Evolutionary conservation across 2,113 vertebrate species (phyloP).

Genomic region (Apus apus): DNA sequence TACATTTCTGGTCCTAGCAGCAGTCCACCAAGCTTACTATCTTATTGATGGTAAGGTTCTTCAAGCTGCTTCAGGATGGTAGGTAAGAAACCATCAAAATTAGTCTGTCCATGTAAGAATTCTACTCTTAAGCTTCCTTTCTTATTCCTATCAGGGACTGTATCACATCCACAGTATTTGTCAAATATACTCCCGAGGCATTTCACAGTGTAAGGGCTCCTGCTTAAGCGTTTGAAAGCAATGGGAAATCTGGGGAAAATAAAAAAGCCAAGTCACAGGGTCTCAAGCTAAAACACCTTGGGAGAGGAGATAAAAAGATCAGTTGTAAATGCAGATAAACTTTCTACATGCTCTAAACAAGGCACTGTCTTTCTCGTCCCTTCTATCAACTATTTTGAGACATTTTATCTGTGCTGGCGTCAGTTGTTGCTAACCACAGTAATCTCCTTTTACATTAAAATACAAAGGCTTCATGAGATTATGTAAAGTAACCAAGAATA

Average conservation of each 20-base stretch:
- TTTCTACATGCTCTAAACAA: background rate
- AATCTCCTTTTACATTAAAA: constrained; percentile 7
- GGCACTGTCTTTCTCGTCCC: background rate
- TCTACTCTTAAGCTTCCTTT: background rate
- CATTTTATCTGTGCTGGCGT: background rate
- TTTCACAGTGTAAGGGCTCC: background rate
- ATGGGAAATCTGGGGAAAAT: background rate
- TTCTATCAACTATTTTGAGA: background rate
- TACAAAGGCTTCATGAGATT: constrained; percentile 4
- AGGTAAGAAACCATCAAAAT: background rate
- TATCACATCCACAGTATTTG: background rate
- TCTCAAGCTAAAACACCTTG: background rate
- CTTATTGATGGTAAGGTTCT: background rate
- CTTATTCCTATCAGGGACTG: background rate
- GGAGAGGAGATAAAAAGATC: too few relatives aligned
- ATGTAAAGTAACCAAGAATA: constrained; percentile 36
- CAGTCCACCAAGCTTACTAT: background rate
- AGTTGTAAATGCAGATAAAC: background rate
- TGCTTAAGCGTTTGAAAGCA: background rate
- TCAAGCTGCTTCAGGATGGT: background rate
- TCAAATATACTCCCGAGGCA: too few relatives aligned
- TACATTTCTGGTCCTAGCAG: background rate
- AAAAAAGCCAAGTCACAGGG: background rate
- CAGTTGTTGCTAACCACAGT: constrained; percentile 26
- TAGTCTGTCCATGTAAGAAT: too few relatives aligned